Percentiles rank a stretch among this genome's conserved stretches.
Evolutionary conservation across 2,797 vertebrate species (phyloP).

Genomic region (Sebastes oblongus): DNA sequence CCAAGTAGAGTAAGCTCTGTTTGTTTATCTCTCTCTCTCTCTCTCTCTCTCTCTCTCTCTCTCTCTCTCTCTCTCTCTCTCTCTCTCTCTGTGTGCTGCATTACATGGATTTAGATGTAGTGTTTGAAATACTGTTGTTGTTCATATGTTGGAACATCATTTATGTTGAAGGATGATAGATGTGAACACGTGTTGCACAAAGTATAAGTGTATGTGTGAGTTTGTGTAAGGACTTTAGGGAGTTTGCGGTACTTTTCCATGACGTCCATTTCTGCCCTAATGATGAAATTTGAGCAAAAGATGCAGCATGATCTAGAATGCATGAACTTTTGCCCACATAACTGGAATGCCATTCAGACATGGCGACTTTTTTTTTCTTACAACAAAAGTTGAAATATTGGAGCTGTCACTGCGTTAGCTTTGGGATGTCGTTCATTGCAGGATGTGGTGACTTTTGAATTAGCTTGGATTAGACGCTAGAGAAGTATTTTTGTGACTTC

Average conservation of each 20-base stretch:
- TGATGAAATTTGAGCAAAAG: conserved; percentile 27
- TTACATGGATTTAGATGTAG: not conserved
- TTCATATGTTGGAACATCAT: not conserved
- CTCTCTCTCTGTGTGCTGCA: not conserved
- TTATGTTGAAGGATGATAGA: not conserved
- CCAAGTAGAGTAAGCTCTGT: conserved; percentile 19
- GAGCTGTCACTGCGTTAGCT: conserved; percentile 62
- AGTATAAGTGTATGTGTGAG: not conserved
- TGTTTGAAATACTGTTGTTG: conserved; percentile 10
- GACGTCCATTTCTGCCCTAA: conserved; percentile 2
- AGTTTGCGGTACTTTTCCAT: conserved; percentile 26
- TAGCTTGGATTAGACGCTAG: conserved; percentile 69
- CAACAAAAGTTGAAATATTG: conserved; percentile 50
- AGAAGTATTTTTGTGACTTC: conserved; percentile 79
- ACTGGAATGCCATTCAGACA: conserved; percentile 43
- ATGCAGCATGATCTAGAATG: conserved; percentile 8
- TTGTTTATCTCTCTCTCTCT: not conserved
- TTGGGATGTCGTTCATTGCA: conserved; percentile 67
- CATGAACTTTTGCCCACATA: conserved; percentile 52
- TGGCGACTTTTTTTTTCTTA: conserved; percentile 10
- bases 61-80: too few species aligned
- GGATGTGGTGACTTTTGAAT: conserved; percentile 75
- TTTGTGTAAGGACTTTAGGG: not conserved
- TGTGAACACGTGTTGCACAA: conserved; percentile 6
- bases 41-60: too few species aligned